phyloP scores from a whole-genome alignment of 2,797 vertebrate genomes.

The Pantherophis vulpinus region DNA sequence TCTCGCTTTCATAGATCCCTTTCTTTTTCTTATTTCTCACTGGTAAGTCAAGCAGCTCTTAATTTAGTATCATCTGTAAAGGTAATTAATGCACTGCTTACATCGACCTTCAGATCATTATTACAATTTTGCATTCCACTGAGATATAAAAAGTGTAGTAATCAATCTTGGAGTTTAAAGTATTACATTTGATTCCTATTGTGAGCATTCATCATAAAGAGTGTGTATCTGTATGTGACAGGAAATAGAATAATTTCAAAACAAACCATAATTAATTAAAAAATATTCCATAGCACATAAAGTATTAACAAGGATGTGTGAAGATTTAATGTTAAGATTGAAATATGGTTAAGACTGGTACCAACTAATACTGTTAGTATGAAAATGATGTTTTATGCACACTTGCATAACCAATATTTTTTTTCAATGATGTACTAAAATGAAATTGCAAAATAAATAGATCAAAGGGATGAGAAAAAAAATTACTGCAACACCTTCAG shows the following conservation, averaged over 20 bases:
- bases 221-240: background rate
- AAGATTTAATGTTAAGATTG: background rate
- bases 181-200: slow-evolving; percentile 32
- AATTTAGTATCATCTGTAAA: slow-evolving; percentile 43
- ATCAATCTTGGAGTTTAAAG: slow-evolving; percentile 27
- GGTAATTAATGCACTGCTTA: slow-evolving; percentile 39
- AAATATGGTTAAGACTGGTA: background rate
- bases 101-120: slow-evolving; percentile 30
- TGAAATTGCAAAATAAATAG: background rate
- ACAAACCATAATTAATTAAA: slow-evolving; percentile 6
- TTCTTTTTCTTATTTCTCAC: slow-evolving; percentile 30
- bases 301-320: background rate
- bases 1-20: slow-evolving; percentile 21
- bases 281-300: background rate
- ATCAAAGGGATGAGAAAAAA: background rate
- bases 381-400: background rate
- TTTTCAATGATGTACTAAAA: background rate
- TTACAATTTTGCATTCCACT: slow-evolving; percentile 33
- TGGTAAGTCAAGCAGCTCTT: slow-evolving; percentile 21
- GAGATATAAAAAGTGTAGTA: slow-evolving; percentile 30
- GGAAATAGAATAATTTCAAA: background rate
- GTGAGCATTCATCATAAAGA: slow-evolving; percentile 15
- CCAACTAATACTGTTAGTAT: background rate
- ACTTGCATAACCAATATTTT: background rate
- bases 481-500: background rate